phyloP scores from a whole-genome alignment of 1,140 invertebrate genomes.

The Drosophila insularis region DNA sequence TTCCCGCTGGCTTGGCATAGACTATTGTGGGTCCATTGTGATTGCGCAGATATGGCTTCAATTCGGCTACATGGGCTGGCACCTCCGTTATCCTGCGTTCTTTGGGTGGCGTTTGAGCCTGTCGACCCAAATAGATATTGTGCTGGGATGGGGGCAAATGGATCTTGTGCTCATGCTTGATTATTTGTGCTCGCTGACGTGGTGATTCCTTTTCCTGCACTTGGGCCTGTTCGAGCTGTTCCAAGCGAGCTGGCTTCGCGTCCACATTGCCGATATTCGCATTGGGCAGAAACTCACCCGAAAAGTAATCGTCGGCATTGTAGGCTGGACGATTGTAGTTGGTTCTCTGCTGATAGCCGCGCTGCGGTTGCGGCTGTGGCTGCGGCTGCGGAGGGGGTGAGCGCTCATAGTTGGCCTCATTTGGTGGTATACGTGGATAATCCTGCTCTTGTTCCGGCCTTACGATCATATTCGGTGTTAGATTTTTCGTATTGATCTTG shows the following conservation, averaged over 20 bases:
- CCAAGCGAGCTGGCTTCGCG: constrained; percentile 66
- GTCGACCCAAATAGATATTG: constrained; percentile 70
- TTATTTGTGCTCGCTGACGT: constrained; percentile 56
- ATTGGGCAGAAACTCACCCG: constrained; percentile 65
- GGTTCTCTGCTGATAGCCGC: constrained; percentile 49
- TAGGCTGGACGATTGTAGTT: constrained; percentile 58
- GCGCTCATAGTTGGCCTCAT: constrained; percentile 42
- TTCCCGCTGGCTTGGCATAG: constrained; percentile 50
- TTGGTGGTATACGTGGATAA: constrained; percentile 38
- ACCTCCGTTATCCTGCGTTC: constrained; percentile 45
- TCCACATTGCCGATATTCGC: constrained; percentile 60
- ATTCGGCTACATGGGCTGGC: constrained; percentile 62
- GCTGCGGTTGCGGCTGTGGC: constrained; percentile 20
- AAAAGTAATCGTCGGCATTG: constrained; percentile 67
- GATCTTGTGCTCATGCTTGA: constrained; percentile 79
- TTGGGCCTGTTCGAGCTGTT: constrained; percentile 41
- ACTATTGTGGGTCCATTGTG: constrained; percentile 58
- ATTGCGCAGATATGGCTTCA: constrained; percentile 61
- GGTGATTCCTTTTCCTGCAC: constrained; percentile 35
- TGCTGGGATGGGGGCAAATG: constrained; percentile 74
- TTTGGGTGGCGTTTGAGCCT: constrained; percentile 43
- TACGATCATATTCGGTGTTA: constrained; percentile 53
- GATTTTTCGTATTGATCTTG: constrained; percentile 60
- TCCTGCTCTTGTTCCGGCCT: constrained; percentile 58
- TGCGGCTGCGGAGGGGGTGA: neutral